Percentiles rank a stretch among this genome's conserved stretches.
These are phyloP conservation scores for Pammene fasciana DNA, from an alignment of 2,888 invertebrate genomes.

Conservation along the genomic window DNA sequence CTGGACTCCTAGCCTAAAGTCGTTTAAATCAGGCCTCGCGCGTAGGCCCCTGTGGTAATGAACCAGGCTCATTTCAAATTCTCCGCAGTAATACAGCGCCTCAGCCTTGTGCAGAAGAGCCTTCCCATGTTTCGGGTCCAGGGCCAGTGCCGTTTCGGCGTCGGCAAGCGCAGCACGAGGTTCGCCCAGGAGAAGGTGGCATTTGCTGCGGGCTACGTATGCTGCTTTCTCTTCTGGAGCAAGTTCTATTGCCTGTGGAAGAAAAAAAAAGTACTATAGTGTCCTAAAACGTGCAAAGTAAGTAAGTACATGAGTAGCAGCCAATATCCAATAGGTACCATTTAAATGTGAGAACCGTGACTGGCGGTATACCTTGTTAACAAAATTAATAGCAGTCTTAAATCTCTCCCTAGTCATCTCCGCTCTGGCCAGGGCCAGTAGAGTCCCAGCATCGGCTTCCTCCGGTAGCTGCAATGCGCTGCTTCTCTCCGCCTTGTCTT, in stretches of 20 bases:
- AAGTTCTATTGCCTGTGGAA: slow-evolving; percentile 91
- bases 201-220: slow-evolving; percentile 94
- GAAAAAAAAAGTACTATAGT: slow-evolving; percentile 18
- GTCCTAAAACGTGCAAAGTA: not conserved
- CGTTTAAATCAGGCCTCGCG: slow-evolving; percentile 91
- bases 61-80: slow-evolving; percentile 96
- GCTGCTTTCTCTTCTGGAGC: slow-evolving; percentile 93
- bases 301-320: not conserved
- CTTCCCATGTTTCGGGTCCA: slow-evolving; percentile 86
- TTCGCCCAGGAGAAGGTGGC: slow-evolving; percentile 93
- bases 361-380: slow-evolving; percentile 85
- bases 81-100: slow-evolving; percentile 94
- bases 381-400: slow-evolving; percentile 88
- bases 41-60: slow-evolving; percentile 94
- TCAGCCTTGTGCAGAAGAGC: slow-evolving; percentile 95
- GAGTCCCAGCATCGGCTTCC: slow-evolving; percentile 90
- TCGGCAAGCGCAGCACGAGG: slow-evolving; percentile 91
- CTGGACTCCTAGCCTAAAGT: slow-evolving; percentile 91
- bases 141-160: slow-evolving; percentile 90
- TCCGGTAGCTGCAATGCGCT: slow-evolving; percentile 88
- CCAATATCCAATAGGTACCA: no score
- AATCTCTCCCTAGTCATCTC: slow-evolving; percentile 90
- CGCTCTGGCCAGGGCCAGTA: slow-evolving; percentile 89
- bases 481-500: slow-evolving; percentile 90
- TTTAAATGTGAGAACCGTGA: no score